Evolutionary conservation across 2,797 vertebrate genomes (phyloP).

Genomic region (Acanthis flammea): DNA sequence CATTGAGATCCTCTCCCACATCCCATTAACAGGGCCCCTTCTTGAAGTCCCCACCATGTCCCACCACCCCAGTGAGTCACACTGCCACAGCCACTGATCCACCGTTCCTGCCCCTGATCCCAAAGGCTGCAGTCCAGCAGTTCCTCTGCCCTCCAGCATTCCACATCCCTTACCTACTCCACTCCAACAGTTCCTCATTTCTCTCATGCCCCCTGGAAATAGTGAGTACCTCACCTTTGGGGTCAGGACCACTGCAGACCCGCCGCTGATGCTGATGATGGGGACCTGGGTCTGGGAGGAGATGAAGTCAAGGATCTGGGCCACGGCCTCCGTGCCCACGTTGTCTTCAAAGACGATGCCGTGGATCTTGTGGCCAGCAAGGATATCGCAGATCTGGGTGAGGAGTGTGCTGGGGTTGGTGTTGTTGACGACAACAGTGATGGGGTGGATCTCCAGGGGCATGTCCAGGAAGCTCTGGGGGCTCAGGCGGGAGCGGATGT

Average conservation of each 20-base stretch:
- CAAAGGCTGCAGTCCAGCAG: neutral
- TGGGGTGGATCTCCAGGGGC: slow-evolving; percentile 92
- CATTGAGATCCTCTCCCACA: accelerated
- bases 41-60: neutral
- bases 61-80: accelerated
- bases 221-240: slow-evolving; percentile 85
- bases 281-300: slow-evolving; percentile 92
- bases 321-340: slow-evolving; percentile 91
- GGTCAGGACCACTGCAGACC: slow-evolving; percentile 90
- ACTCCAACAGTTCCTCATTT: neutral
- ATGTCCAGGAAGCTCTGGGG: slow-evolving; percentile 94
- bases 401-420: slow-evolving; percentile 93
- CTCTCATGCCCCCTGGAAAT: neutral
- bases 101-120: neutral
- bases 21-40: neutral
- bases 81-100: neutral
- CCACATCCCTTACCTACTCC: neutral
- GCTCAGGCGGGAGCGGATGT: slow-evolving; percentile 87
- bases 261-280: slow-evolving; percentile 94
- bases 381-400: slow-evolving; percentile 89
- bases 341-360: slow-evolving; percentile 95
- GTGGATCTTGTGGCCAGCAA: slow-evolving; percentile 87
- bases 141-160: neutral
- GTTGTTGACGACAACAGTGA: slow-evolving; percentile 92
- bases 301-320: slow-evolving; percentile 95